A percentile compares a stretch with the other conserved stretches of the same genome.
These are phyloP conservation scores for Pteronotus mesoamericanus DNA, from an alignment of 2,797 vertebrate species.

Conservation along the genomic window DNA sequence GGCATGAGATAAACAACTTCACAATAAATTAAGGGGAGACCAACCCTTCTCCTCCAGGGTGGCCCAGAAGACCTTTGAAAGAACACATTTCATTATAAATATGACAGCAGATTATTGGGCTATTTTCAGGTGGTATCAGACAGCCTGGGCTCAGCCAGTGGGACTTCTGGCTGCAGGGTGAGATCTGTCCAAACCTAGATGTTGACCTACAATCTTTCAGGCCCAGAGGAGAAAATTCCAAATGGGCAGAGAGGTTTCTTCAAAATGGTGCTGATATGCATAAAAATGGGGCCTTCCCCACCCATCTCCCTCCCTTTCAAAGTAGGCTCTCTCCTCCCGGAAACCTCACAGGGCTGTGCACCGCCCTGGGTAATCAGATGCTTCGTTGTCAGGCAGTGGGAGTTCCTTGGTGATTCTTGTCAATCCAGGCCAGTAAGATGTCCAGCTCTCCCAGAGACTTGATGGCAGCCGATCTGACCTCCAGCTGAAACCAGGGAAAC, in stretches of 20 bases:
- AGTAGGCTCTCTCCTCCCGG: not conserved
- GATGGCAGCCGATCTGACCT: slow-evolving; percentile 50
- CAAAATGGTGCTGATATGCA: not conserved
- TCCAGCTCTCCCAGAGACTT: slow-evolving; percentile 75
- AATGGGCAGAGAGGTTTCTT: not conserved
- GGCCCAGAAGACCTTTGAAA: not conserved
- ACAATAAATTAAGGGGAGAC: slow-evolving; percentile 58
- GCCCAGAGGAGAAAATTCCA: not conserved
- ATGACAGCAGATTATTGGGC: not conserved
- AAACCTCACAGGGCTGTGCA: not conserved
- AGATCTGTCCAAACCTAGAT: not conserved
- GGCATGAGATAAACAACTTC: not conserved
- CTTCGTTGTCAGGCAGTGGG: not conserved
- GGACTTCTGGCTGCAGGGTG: not conserved
- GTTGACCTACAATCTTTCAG: not conserved
- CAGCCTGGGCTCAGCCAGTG: not conserved
- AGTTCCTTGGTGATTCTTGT: slow-evolving; percentile 19
- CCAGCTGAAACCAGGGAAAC: slow-evolving; percentile 65
- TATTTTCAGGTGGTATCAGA: not conserved
- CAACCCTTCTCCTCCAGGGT: not conserved
- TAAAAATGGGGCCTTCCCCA: not conserved
- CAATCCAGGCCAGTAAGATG: slow-evolving; percentile 70
- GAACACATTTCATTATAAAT: not conserved
- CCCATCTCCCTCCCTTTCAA: not conserved
- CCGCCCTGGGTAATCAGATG: not conserved